Percentiles rank a stretch among this genome's conserved stretches.
Evolutionary conservation across 1,140 invertebrate species (phyloP).

Genomic region (Drosophila paulistorum): DNA sequence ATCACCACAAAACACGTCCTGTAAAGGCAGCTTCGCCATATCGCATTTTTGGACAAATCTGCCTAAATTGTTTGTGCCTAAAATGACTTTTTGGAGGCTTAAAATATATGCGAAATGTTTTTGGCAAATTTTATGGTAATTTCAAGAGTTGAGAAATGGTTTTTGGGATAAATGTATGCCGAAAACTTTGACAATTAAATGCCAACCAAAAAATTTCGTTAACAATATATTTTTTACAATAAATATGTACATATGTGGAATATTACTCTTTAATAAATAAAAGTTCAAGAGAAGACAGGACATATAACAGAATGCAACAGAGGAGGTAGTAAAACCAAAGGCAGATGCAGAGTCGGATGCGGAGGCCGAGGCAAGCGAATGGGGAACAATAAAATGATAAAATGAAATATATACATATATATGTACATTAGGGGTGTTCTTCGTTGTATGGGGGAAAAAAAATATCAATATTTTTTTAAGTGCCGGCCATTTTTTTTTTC

Average conservation of each 20-base stretch:
- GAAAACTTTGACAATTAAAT: conserved; percentile 13
- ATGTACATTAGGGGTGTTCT: too few species aligned
- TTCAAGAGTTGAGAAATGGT: not conserved
- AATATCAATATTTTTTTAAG: too few species aligned
- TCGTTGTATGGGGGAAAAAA: too few species aligned
- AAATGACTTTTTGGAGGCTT: not conserved
- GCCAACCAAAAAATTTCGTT: not conserved
- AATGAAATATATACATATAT: conserved; percentile 1
- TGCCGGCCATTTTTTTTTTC: too few species aligned
- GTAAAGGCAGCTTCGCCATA: not conserved
- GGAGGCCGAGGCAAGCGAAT: not conserved
- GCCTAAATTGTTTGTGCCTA: not conserved
- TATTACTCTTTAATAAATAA: not conserved
- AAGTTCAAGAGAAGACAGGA: not conserved
- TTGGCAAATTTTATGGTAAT: conserved; percentile 13
- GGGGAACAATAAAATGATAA: conserved; percentile 18
- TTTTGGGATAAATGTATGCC: not conserved
- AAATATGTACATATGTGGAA: not conserved
- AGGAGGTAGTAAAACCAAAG: too few species aligned
- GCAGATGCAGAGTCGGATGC: not conserved
- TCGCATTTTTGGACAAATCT: not conserved
- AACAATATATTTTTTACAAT: not conserved
- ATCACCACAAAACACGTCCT: not conserved
- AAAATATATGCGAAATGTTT: conserved; percentile 9
- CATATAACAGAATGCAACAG: not conserved